These are phyloP conservation scores for Heloderma charlesbogerti DNA, from an alignment of 2,113 vertebrate species.

Conservation along the genomic window DNA sequence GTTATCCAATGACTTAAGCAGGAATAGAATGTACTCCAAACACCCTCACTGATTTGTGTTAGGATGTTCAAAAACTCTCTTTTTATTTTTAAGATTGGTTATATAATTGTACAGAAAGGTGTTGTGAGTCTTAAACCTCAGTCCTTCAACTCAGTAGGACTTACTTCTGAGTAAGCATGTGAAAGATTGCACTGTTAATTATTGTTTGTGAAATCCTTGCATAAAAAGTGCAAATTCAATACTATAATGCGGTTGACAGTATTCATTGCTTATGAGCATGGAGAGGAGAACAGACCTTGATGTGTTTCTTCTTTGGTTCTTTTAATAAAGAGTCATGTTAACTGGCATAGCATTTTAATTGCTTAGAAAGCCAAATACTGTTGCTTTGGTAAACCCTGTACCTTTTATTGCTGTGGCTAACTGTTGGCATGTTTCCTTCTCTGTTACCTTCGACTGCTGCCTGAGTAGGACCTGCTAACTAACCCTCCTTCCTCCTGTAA, in stretches of 20 bases:
- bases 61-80: conserved; percentile 39
- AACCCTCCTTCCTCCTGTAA: conserved; percentile 89
- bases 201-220: background rate
- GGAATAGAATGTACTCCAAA: conserved; percentile 30
- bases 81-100: conserved; percentile 4
- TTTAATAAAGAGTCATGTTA: conserved; percentile 38
- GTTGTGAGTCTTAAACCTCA: background rate
- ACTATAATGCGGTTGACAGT: background rate
- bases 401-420: conserved; percentile 74
- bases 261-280: background rate
- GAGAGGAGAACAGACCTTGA: conserved; percentile 63
- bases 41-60: conserved; percentile 13
- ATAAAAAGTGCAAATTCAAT: background rate
- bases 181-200: background rate
- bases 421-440: conserved; percentile 87
- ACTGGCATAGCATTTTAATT: conserved; percentile 53
- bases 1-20: conserved; percentile 8
- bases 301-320: conserved; percentile 48
- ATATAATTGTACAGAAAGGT: background rate
- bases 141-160: background rate
- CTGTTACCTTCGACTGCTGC: conserved; percentile 81
- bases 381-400: conserved; percentile 73
- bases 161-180: background rate
- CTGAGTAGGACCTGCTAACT: conserved; percentile 95
- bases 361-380: conserved; percentile 59